Evolutionary conservation across 2,888 invertebrate genomes (phyloP).

Genomic region (Agelastica alni): DNA sequence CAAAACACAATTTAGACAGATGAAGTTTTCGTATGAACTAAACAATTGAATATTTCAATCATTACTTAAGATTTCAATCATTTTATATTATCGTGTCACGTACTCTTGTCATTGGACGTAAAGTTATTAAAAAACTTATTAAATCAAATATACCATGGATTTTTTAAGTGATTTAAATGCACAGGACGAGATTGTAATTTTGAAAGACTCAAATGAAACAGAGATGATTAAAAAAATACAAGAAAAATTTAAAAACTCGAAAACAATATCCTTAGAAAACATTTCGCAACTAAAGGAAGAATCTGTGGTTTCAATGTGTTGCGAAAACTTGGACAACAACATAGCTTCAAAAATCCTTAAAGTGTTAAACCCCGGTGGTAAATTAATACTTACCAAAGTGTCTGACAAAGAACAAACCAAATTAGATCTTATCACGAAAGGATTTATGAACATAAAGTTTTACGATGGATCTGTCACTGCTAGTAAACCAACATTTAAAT

Average conservation of each 20-base stretch:
- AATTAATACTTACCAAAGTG: constrained; percentile 36
- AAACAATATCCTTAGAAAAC: constrained; percentile 16
- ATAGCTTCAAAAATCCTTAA: constrained; percentile 17
- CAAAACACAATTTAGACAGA: too few species aligned
- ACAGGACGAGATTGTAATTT: constrained; percentile 24
- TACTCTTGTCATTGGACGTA: too few species aligned
- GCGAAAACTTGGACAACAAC: constrained; percentile 8
- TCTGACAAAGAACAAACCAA: constrained; percentile 38
- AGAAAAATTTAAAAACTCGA: constrained; percentile 20
- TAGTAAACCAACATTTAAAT: constrained; percentile 73
- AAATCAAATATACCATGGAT: constrained; percentile 20
- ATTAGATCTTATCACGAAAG: constrained; percentile 48
- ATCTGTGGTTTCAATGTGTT: constrained; percentile 20
- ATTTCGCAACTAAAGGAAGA: constrained; percentile 11
- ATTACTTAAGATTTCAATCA: too few species aligned
- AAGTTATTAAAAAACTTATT: background rate
- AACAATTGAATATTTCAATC: too few species aligned
- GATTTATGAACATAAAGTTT: constrained; percentile 47
- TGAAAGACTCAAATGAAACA: constrained; percentile 17
- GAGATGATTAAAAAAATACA: constrained; percentile 17
- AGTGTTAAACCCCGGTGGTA: constrained; percentile 44
- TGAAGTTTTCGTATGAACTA: too few species aligned
- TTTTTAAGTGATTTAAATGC: constrained; percentile 19
- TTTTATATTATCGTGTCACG: too few species aligned
- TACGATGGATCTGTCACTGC: constrained; percentile 48